phyloP scores from a whole-genome alignment of 2,888 invertebrate genomes.

The Dicranocentrus wangi region DNA sequence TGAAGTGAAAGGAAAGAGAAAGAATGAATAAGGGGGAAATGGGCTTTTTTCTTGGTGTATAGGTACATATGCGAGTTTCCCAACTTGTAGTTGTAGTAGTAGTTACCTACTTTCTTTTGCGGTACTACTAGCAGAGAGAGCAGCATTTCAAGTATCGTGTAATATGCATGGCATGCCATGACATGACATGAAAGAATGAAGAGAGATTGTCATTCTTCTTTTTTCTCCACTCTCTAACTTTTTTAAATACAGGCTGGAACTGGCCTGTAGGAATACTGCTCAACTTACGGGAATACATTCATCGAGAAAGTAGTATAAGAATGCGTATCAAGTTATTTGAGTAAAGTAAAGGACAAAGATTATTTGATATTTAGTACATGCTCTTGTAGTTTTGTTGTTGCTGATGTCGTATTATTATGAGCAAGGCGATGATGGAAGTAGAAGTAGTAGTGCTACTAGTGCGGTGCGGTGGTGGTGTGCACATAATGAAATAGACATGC shows the following conservation, averaged over 20 bases:
- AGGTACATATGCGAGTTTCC: too few species aligned
- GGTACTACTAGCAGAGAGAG: too few species aligned
- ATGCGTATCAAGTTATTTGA: too few species aligned
- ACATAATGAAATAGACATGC: slow-evolving; percentile 28
- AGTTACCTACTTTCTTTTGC: slow-evolving; percentile 38
- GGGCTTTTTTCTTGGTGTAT: background rate
- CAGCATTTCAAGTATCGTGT: background rate
- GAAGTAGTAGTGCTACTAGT: background rate
- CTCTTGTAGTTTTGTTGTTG: background rate
- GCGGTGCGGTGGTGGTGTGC: slow-evolving; percentile 17
- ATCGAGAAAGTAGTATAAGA: too few species aligned
- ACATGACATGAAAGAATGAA: slow-evolving; percentile 27
- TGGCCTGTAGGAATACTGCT: too few species aligned
- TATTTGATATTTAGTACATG: slow-evolving; percentile 10
- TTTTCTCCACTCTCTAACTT: background rate
- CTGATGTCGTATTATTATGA: background rate
- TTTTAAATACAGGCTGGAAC: background rate
- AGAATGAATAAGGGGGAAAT: background rate
- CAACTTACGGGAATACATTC: too few species aligned
- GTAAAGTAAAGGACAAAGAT: slow-evolving; percentile 14
- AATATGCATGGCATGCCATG: slow-evolving; percentile 11
- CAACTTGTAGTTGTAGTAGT: background rate
- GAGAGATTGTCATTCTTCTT: slow-evolving; percentile 37
- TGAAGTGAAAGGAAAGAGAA: background rate
- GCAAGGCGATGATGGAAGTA: background rate